Percentiles rank a stretch among this genome's conserved stretches.
These are phyloP conservation scores for Microctenopoma steveboyesi DNA, from an alignment of 2,797 vertebrate genomes.

Conservation along the genomic window DNA sequence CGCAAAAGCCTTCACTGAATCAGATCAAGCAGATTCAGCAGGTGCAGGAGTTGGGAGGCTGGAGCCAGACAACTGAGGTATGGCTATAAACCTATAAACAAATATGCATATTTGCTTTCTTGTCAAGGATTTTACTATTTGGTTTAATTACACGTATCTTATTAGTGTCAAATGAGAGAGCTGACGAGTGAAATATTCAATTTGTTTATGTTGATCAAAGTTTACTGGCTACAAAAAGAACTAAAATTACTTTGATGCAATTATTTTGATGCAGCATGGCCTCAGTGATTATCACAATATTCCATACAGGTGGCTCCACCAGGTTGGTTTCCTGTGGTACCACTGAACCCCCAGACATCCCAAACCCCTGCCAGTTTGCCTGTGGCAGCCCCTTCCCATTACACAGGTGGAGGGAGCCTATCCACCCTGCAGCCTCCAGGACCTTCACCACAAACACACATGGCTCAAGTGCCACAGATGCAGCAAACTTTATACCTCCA, in stretches of 20 bases:
- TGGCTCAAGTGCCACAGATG: conserved; percentile 69
- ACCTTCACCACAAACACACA: conserved; percentile 64
- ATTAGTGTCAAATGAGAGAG: too few relatives aligned
- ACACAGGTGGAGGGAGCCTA: conserved; percentile 69
- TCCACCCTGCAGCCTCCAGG: conserved; percentile 65
- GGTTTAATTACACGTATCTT: not conserved
- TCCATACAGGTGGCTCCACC: conserved; percentile 68
- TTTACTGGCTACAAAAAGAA: not conserved
- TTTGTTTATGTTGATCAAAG: too few relatives aligned
- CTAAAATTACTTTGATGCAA: not conserved
- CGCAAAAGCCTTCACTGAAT: conserved; percentile 90
- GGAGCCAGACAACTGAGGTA: conserved; percentile 88
- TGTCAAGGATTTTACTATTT: not conserved
- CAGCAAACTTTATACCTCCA: conserved; percentile 79
- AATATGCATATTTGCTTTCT: not conserved
- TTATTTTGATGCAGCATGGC: not conserved
- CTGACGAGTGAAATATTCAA: too few relatives aligned
- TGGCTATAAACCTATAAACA: conserved; percentile 1
- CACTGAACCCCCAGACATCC: conserved; percentile 70
- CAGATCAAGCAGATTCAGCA: conserved; percentile 94
- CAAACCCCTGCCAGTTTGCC: conserved; percentile 64
- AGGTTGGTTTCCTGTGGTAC: conserved; percentile 80
- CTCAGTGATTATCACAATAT: conserved; percentile 33
- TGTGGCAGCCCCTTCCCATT: conserved; percentile 65
- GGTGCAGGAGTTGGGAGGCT: conserved; percentile 87